Evolutionary conservation across 2,888 invertebrate genomes (phyloP), one percentile per base, ranked within the genome.

Genomic region (Pollenia griseotomentosa): DNA sequence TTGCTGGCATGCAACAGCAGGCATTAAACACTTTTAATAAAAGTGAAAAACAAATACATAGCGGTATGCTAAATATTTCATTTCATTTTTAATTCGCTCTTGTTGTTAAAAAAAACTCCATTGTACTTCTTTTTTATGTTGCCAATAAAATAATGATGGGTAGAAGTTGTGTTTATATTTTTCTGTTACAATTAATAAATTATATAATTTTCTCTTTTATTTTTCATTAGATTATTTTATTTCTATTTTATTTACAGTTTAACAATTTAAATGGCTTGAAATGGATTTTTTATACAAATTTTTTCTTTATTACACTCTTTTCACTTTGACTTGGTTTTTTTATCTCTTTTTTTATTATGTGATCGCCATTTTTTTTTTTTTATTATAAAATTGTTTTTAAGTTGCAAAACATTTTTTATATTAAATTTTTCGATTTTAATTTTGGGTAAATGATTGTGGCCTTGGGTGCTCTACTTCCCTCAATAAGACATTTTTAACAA

Each of bases 121-220:
- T 61, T 61, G 7, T 23, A 33, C 59, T 73, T 59, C 14, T 68
- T 68, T 51, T 42, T 63, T 63, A 63, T 40, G 10, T 63, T 75
- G 51, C 23, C 44, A 44, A 16, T 83, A 61, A 23, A 23, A 10
- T 70, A 70, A 74, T 55, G 42, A 63, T 51, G 19, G 9, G n/a
- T 57, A 33, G 8, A 57, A 68, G 16, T 48, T n/a, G 6, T 19
- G 6, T 75, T 55, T 55, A 42, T 44, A 19, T 55, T 55, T 10
- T 51, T 33, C 73, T 57, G 44, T 70, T 73, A 66, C 79, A 75
- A 80, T 75, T 74, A 65, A 78, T 68, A 79, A 78, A 82, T 82
- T 74, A 74, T 86, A 86, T 86, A 53, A 86, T 82, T 86, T 73
- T 81, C 77, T 66, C 71, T 71, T 85, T 73, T 83, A 68, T 53